phyloP scores from a whole-genome alignment of 2,113 vertebrate genomes.

The Pyxicephalus adspersus region DNA sequence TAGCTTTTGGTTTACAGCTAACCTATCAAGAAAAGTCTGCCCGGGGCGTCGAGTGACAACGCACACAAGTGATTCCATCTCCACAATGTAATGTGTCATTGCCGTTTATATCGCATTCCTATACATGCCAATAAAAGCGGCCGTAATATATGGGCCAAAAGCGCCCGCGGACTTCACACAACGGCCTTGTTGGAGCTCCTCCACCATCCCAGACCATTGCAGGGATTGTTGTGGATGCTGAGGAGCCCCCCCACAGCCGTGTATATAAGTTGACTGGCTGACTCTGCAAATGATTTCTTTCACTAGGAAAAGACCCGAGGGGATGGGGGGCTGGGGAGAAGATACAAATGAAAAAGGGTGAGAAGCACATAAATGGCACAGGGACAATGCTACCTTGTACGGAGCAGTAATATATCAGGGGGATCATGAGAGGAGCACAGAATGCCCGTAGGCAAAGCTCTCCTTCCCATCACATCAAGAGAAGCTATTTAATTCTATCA shows the following conservation, averaged over 20 bases:
- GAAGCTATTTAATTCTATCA: slow-evolving; percentile 32
- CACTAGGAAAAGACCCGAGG: slow-evolving; percentile 41
- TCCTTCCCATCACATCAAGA: slow-evolving; percentile 41
- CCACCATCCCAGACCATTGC: slow-evolving; percentile 10
- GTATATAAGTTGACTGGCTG: slow-evolving; percentile 30
- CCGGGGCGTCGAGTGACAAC: neutral
- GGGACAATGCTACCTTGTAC: slow-evolving; percentile 54
- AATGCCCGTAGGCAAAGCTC: slow-evolving; percentile 30
- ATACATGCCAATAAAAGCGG: slow-evolving; percentile 15
- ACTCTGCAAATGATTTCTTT: slow-evolving; percentile 56
- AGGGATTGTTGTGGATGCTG: slow-evolving; percentile 34
- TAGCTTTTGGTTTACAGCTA: slow-evolving; percentile 8
- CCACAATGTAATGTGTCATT: slow-evolving; percentile 31
- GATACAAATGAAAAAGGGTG: slow-evolving; percentile 41
- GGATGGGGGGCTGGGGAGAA: slow-evolving; percentile 44
- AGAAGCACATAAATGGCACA: slow-evolving; percentile 41
- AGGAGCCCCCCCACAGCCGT: slow-evolving; percentile 18
- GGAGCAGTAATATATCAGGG: slow-evolving; percentile 50
- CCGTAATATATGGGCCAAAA: slow-evolving; percentile 13
- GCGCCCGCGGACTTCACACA: neutral
- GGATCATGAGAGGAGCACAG: slow-evolving; percentile 34
- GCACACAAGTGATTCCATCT: slow-evolving; percentile 39
- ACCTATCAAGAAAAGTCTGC: neutral
- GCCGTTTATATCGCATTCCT: slow-evolving; percentile 40
- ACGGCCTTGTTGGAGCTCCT: slow-evolving; percentile 17